Conservation (phyloP, 2,888 invertebrate species). For the Agrochola lota region DNA sequence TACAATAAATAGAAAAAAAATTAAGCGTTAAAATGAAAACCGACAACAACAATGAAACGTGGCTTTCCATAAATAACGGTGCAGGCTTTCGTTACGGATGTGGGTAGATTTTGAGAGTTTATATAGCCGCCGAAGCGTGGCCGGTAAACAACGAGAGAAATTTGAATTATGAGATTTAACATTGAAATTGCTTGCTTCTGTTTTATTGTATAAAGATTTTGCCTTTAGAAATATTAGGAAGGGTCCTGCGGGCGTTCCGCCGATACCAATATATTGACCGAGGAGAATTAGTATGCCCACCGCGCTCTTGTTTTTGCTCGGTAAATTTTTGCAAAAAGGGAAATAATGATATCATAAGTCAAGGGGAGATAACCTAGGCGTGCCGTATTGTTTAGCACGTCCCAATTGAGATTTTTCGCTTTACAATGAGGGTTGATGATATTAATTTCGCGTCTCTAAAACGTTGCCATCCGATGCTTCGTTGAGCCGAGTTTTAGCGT, state of each 20-base stretch:
- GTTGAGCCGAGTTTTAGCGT: constrained; percentile 11
- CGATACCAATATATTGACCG: constrained; percentile 87
- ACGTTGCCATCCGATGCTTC: constrained; percentile 2
- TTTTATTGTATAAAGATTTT: constrained; percentile 84
- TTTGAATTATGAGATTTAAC: constrained; percentile 88
- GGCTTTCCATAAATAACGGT: constrained; percentile 88
- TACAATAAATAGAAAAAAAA: constrained; percentile 84
- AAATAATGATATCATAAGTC: constrained; percentile 89
- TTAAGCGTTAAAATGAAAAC: constrained; percentile 87
- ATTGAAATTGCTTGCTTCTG: constrained; percentile 83
- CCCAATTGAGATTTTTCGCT: constrained; percentile 79
- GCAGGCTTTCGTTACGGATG: constrained; percentile 88
- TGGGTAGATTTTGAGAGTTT: constrained; percentile 88
- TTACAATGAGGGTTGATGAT: constrained; percentile 74
- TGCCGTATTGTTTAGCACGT: constrained; percentile 85
- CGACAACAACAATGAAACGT: constrained; percentile 89
- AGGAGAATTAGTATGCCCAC: constrained; percentile 86
- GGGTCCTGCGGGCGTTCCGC: constrained; percentile 71
- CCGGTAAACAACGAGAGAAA: constrained; percentile 85
- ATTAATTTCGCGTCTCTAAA: constrained; percentile 68
- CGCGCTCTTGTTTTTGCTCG: constrained; percentile 84
- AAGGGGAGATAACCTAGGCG: constrained; percentile 86
- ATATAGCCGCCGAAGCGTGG: constrained; percentile 83
- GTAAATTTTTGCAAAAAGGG: constrained; percentile 87
- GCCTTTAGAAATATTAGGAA: constrained; percentile 76